These are phyloP conservation scores for Archilochus colubris DNA, from an alignment of 2,113 vertebrate species.

Conservation along the genomic window DNA sequence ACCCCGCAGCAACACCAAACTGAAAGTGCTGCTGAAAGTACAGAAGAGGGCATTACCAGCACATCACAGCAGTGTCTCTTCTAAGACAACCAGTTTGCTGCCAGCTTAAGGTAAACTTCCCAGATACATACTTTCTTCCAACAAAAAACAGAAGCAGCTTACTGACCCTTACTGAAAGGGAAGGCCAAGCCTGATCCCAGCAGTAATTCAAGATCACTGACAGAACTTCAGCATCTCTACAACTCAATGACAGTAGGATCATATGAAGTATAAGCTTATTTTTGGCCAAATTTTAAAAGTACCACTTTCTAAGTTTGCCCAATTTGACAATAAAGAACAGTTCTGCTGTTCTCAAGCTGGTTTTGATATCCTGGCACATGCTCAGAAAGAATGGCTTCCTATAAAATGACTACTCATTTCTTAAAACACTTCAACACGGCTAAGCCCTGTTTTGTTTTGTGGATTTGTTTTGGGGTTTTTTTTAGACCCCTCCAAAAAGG, in stretches of 20 bases:
- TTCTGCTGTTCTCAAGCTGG: not conserved
- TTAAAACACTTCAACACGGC: not conserved
- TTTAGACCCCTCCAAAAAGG: not conserved
- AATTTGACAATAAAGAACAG: not conserved
- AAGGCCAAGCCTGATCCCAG: not conserved
- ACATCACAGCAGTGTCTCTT: accelerated
- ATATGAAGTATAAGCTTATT: not conserved
- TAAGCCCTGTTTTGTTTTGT: too few relatives aligned
- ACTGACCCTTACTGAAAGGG: not conserved
- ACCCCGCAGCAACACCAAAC: not conserved
- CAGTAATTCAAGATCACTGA: not conserved
- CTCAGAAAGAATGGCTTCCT: not conserved
- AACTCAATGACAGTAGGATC: not conserved
- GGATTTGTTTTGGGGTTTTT: too few relatives aligned
- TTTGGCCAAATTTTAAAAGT: not conserved
- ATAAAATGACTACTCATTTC: not conserved
- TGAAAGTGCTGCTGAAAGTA: not conserved
- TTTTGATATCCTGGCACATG: not conserved
- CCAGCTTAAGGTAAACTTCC: not conserved
- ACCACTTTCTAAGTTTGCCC: not conserved
- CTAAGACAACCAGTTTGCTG: accelerated
- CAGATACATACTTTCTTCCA: not conserved
- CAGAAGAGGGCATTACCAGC: accelerated
- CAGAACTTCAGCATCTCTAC: not conserved
- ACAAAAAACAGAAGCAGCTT: not conserved